These are phyloP conservation scores for Bos taurus DNA, from an alignment of 2,113 vertebrate genomes.

Conservation along the genomic window ARS-UCD2.0 NC_037336.1:35766001-35766500, in stretches of 20 bases:
- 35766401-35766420: background rate
- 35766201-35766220: background rate
- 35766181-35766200: background rate
- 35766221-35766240: background rate
- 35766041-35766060: background rate
- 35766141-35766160: background rate
- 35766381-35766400: background rate
- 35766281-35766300: background rate
- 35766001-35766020: background rate
- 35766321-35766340: background rate
- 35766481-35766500: background rate
- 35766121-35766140: background rate
- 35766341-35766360: background rate
- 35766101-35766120: background rate
- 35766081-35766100: background rate
- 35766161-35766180: background rate
- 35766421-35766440: background rate
- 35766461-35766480: background rate
- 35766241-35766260: background rate
- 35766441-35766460: background rate
- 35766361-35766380: background rate
- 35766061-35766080: background rate
- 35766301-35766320: background rate
- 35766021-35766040: background rate
- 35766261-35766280: background rate